Conservation (phyloP, 1,140 invertebrate species). For the Drosophila chauvacae region DNA sequence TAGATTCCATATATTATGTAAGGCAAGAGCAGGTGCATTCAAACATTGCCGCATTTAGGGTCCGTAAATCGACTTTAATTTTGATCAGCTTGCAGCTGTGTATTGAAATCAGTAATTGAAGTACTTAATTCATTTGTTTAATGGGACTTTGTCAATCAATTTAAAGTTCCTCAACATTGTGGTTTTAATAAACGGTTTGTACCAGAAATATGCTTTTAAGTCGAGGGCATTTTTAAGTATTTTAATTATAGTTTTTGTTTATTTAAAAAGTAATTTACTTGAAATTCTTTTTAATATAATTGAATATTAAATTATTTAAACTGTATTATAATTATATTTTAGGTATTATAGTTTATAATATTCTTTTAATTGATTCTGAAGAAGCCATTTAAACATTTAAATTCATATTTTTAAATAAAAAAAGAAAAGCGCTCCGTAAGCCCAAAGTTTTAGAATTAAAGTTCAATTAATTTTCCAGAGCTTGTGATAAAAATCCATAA, state of each 20-base stretch:
- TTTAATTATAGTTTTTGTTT: neutral
- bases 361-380: neutral
- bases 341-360: neutral
- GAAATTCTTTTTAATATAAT: neutral
- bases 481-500: too few relatives aligned
- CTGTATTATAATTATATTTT: neutral
- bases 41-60: slow-evolving; percentile 23
- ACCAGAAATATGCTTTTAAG: too few relatives aligned
- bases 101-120: neutral
- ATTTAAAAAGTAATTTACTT: neutral
- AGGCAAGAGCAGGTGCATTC: slow-evolving; percentile 58
- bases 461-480: too few relatives aligned
- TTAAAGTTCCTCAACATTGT: neutral
- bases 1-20: neutral
- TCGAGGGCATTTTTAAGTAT: neutral
- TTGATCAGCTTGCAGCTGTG: slow-evolving; percentile 4
- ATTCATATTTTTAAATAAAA: too few relatives aligned
- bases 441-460: too few relatives aligned
- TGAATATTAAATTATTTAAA: too few relatives aligned
- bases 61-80: slow-evolving; percentile 49
- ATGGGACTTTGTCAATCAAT: neutral
- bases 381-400: neutral
- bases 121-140: neutral
- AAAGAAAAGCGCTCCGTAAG: too few relatives aligned
- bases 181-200: neutral